Evolutionary conservation across 2,797 vertebrate species (phyloP).

Genomic region (Apogon talboti): DNA sequence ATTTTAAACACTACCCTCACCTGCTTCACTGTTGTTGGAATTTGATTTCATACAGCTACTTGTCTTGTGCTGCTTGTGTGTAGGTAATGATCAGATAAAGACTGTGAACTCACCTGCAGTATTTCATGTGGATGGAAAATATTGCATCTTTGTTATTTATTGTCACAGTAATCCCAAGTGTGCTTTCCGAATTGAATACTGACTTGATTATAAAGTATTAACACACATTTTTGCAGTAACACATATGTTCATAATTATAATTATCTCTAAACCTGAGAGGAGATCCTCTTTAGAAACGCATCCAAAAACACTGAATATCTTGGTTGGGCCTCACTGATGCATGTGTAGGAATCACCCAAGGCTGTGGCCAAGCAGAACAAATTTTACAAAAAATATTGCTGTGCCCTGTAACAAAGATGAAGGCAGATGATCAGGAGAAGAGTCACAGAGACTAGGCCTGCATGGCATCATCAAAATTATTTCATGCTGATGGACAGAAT

Average conservation of each 20-base stretch:
- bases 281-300: not conserved
- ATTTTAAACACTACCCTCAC: conserved; percentile 4
- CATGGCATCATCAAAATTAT: conserved; percentile 13
- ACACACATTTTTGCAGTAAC: not conserved
- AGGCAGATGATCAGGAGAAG: not conserved
- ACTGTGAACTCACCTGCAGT: not conserved
- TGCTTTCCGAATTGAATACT: not conserved
- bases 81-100: not conserved
- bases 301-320: not conserved
- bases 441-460: not conserved
- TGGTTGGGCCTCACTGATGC: not conserved
- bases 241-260: not conserved
- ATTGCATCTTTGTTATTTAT: too few relatives aligned
- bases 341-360: not conserved
- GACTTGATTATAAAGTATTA: not conserved
- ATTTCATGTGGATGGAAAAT: not conserved
- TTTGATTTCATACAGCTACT: too few relatives aligned
- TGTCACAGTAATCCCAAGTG: not conserved
- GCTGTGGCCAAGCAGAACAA: not conserved
- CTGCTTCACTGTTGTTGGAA: not conserved
- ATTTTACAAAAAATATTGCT: not conserved
- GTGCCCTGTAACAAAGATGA: not conserved
- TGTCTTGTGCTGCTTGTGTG: not conserved
- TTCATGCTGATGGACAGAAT: conserved; percentile 14
- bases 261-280: too few relatives aligned